Evolutionary conservation across 2,113 vertebrate species (phyloP), one percentile per base, ranked within the genome.

Genomic region (Hirundichthys speculiger): DNA sequence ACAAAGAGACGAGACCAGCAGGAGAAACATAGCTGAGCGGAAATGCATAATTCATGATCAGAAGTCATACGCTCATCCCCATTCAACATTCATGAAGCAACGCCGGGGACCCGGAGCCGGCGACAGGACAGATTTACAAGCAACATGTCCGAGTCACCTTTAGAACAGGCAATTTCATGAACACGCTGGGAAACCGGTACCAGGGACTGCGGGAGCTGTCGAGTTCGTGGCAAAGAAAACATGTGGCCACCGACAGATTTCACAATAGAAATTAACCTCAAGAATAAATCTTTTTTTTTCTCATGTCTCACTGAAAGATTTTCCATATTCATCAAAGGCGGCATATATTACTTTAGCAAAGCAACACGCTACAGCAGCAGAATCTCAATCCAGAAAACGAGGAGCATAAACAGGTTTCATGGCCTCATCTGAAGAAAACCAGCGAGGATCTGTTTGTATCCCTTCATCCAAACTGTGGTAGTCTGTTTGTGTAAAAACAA

Each of bases 1-100:
- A 46, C 39, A 21, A 39, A 55, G 51, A 65, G 47, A 57, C 61
- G 30, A 54, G 42, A 57, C 10, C 0, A 0, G 27, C 21, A 53
- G 25, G 47, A 43, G 61, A 14, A 58, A 49, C 43, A 41, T 38
- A 54, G 61, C 18, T 18, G 47, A 46, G 41, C 52, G 48, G 40
- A 59, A 34, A 34, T 62, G 57, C 58, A 58, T 67, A 64, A 83
- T 79, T 71, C 60, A 75, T 56, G 25, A 73, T 40, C 20, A 50
- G 16, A 50, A 68, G 53, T 48, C 61, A 39, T 21, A 73, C 42
- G 11, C 53, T 61, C 46, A 30, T 54, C 12, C 41, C 53, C 46
- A 30, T 70, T 67, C 52, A 76, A 52, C 68, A 79, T 66, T 70
- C 54, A 72, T 72, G 67, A 75, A 64, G 30, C 16, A 0, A 41